These are phyloP conservation scores for Reticulitermes lucifugus DNA, from an alignment of 2,888 invertebrate genomes.

Conservation along the genomic window DNA sequence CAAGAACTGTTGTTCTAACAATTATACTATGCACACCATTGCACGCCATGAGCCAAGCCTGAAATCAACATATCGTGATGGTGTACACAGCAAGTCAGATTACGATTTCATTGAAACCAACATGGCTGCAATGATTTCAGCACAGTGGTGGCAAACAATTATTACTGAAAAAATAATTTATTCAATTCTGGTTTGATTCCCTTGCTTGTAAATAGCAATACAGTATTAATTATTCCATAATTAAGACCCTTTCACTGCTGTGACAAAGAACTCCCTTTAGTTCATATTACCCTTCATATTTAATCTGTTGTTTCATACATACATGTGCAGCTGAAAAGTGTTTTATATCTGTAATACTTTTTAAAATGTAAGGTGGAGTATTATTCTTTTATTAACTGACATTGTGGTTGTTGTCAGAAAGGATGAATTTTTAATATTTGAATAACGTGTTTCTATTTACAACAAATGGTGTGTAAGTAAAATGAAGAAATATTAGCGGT, in stretches of 20 bases:
- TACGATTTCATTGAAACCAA: not conserved
- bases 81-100: not conserved
- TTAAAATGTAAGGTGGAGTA: not conserved
- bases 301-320: not conserved
- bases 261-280: not conserved
- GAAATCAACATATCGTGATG: not conserved
- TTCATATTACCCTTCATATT: not conserved
- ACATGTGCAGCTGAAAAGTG: too few relatives aligned
- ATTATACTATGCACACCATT: not conserved
- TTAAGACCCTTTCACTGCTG: conserved; percentile 1
- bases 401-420: conserved; percentile 15
- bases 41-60: not conserved
- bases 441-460: conserved; percentile 10
- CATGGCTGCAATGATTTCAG: not conserved
- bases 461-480: not conserved
- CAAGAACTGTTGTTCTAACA: not conserved
- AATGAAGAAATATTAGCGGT: not conserved
- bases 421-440: not conserved
- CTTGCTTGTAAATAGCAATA: conserved; percentile 2
- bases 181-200: conserved; percentile 5
- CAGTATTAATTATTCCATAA: not conserved
- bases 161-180: not conserved
- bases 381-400: not conserved
- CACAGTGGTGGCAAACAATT: not conserved
- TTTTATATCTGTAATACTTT: not conserved